These are phyloP conservation scores for Ornithoptera priamus DNA, from an alignment of 2,888 invertebrate species.

Conservation along the genomic window DNA sequence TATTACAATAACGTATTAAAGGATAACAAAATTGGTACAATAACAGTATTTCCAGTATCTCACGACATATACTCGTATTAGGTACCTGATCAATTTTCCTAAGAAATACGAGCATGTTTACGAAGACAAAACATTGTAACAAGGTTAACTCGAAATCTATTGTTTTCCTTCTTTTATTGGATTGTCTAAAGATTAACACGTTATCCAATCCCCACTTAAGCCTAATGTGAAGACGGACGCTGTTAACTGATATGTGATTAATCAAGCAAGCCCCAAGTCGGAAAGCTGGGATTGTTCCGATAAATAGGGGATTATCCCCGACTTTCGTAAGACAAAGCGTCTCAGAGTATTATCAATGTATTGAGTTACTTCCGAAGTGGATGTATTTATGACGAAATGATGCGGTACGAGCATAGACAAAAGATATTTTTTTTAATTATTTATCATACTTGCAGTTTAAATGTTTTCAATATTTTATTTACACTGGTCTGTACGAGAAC, in stretches of 20 bases:
- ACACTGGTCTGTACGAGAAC: too few species aligned
- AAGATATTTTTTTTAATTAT: too few species aligned
- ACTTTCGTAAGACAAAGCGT: conserved; percentile 26
- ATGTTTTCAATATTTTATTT: too few species aligned
- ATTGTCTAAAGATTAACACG: conserved; percentile 24
- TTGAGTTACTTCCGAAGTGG: conserved; percentile 7
- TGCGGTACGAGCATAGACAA: too few species aligned
- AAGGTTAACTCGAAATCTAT: not conserved
- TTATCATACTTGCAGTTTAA: too few species aligned
- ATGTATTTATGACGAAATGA: conserved; percentile 3
- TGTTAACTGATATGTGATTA: conserved; percentile 45
- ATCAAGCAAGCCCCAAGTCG: conserved; percentile 35
- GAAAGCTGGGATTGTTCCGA: conserved; percentile 33
- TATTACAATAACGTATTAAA: too few species aligned
- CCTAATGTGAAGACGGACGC: conserved; percentile 36
- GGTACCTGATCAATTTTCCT: not conserved
- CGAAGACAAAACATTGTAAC: not conserved
- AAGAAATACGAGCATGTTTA: not conserved
- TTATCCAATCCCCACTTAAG: conserved; percentile 30
- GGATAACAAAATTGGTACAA: too few species aligned
- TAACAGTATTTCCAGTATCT: too few species aligned
- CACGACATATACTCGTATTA: not conserved
- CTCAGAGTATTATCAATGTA: conserved; percentile 19
- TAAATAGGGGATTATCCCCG: conserved; percentile 34
- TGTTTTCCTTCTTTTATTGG: conserved; percentile 2